phyloP scores from a whole-genome alignment of 2,888 invertebrate species.

The Parnassius apollo region DNA sequence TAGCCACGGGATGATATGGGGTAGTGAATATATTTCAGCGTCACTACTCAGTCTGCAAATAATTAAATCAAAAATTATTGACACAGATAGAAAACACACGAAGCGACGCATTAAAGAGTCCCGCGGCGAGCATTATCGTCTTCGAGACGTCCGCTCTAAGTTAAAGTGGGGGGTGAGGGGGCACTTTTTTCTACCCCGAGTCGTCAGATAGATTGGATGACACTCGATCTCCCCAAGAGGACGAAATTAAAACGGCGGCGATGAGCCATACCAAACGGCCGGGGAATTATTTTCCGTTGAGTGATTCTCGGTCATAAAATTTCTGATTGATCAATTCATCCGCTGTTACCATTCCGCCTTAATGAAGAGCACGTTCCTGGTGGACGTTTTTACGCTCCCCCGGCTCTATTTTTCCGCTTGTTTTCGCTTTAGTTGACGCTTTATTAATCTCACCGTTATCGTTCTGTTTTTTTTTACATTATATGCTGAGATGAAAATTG shows the following conservation, averaged over 20 bases:
- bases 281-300: constrained; percentile 79
- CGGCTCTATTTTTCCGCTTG: constrained; percentile 73
- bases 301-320: constrained; percentile 79
- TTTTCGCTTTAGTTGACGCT: constrained; percentile 75
- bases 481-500: constrained; percentile 49
- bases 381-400: constrained; percentile 60
- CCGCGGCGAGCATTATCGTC: constrained; percentile 65
- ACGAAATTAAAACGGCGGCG: constrained; percentile 79
- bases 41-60: background rate
- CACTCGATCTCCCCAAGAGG: constrained; percentile 79
- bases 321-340: constrained; percentile 81
- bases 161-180: constrained; percentile 33
- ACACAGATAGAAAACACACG: constrained; percentile 1
- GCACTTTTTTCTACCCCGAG: constrained; percentile 53
- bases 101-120: constrained; percentile 42
- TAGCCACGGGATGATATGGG: too few species aligned
- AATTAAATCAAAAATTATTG: background rate
- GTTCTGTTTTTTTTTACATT: constrained; percentile 45
- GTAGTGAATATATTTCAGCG: too few species aligned
- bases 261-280: constrained; percentile 75
- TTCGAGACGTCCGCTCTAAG: constrained; percentile 43
- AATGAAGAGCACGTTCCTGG: constrained; percentile 75
- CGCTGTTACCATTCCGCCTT: constrained; percentile 70
- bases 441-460: constrained; percentile 69
- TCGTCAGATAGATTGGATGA: constrained; percentile 80